phyloP scores from a whole-genome alignment of 1,140 invertebrate genomes.

The Fopius arisanus region DNA sequence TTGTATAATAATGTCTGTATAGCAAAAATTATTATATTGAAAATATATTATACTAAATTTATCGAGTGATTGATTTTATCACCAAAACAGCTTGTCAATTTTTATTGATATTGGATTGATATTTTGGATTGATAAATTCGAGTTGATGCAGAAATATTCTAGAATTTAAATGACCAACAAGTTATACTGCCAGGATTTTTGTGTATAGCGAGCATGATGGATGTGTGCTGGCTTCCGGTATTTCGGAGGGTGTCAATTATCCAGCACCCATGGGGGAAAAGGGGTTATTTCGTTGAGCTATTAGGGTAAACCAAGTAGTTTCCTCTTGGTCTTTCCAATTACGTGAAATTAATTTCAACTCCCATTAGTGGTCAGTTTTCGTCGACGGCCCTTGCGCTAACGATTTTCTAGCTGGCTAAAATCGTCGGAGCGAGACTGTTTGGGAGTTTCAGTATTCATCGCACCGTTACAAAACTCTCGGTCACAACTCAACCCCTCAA shows the following conservation, averaged over 20 bases:
- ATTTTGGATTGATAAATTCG: not conserved
- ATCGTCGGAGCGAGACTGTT: constrained; percentile 38
- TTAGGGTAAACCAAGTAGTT: constrained; percentile 60
- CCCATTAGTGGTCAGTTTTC: constrained; percentile 52
- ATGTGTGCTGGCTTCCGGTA: not conserved
- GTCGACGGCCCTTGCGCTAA: constrained; percentile 35
- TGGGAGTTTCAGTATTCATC: constrained; percentile 26
- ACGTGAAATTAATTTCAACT: constrained; percentile 61
- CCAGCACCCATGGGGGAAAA: constrained; percentile 36
- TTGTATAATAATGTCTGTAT: constrained; percentile 67
- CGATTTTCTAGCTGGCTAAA: constrained; percentile 49
- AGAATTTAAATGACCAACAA: not conserved
- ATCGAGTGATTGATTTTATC: constrained; percentile 33
- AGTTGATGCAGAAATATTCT: not conserved
- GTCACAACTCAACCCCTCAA: not conserved
- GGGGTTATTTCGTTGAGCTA: constrained; percentile 61
- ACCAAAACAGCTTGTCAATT: not conserved
- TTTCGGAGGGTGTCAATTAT: constrained; percentile 48
- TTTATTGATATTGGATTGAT: not conserved
- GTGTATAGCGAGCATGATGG: not conserved
- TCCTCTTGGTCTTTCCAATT: constrained; percentile 49
- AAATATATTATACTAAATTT: constrained; percentile 67
- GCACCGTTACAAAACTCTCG: constrained; percentile 29
- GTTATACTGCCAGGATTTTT: not conserved
- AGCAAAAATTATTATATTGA: constrained; percentile 66